Percentiles rank a stretch among this genome's conserved stretches.
phyloP scores from a whole-genome alignment of 2,888 invertebrate genomes.

The Adela reaumurella region DNA sequence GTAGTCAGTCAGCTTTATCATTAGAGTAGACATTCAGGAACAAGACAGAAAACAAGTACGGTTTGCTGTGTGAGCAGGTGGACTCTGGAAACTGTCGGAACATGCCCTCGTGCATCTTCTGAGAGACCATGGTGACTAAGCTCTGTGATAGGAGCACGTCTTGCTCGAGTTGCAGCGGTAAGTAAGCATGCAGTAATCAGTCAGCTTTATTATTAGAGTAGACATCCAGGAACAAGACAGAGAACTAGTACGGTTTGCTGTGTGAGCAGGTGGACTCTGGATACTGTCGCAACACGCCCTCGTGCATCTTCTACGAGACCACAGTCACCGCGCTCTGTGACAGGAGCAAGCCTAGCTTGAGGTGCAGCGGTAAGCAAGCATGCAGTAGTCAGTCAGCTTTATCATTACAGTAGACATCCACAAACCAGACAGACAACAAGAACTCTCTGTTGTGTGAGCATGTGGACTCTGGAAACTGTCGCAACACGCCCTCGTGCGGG shows the following conservation, averaged over 20 bases:
- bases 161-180: slow-evolving; percentile 18
- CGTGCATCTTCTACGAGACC: slow-evolving; percentile 43
- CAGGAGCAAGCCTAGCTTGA: slow-evolving; percentile 34
- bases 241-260: slow-evolving; percentile 42
- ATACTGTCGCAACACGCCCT: slow-evolving; percentile 41
- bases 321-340: slow-evolving; percentile 45
- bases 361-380: slow-evolving; percentile 3
- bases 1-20: too few relatives aligned
- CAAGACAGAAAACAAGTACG: slow-evolving; percentile 41
- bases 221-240: slow-evolving; percentile 33
- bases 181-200: too few relatives aligned
- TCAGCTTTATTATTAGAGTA: too few relatives aligned
- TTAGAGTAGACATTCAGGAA: slow-evolving; percentile 39
- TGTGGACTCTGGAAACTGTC: slow-evolving; percentile 40
- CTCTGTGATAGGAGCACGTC: slow-evolving; percentile 41
- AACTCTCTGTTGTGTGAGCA: slow-evolving; percentile 44
- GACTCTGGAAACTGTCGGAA: slow-evolving; percentile 42
- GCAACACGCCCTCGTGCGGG: slow-evolving; percentile 46
- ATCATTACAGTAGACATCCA: slow-evolving; percentile 40
- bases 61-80: slow-evolving; percentile 37
- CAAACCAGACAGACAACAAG: slow-evolving; percentile 36
- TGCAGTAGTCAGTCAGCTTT: too few relatives aligned
- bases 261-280: slow-evolving; percentile 43
- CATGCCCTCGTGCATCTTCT: slow-evolving; percentile 46
- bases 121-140: slow-evolving; percentile 43